phyloP scores from a whole-genome alignment of 1,140 invertebrate genomes.

The Tachypleus tridentatus region DNA sequence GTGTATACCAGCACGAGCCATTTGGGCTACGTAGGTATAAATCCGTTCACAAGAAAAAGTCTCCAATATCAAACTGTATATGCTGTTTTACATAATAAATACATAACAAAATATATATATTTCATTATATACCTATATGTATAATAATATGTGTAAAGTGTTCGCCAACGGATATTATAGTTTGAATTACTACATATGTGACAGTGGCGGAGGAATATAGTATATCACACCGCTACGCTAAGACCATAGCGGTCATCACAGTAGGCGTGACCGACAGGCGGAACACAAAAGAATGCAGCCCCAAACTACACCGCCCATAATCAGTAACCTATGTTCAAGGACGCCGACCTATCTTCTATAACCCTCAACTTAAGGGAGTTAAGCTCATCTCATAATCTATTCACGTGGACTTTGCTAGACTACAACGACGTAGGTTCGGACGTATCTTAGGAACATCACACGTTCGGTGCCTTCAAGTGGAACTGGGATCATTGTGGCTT shows the following conservation, averaged over 20 bases:
- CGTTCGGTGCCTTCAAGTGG: too few relatives aligned
- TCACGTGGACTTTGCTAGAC: too few relatives aligned
- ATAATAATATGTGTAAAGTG: background rate
- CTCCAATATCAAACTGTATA: background rate
- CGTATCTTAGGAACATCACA: too few relatives aligned
- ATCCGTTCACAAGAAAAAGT: conserved; percentile 8
- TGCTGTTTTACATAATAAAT: too few relatives aligned
- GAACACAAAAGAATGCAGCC: conserved; percentile 16
- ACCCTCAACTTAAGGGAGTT: too few relatives aligned
- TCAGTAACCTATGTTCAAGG: too few relatives aligned
- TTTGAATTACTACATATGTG: background rate
- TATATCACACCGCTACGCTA: background rate
- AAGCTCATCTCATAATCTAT: too few relatives aligned
- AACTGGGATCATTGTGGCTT: too few relatives aligned
- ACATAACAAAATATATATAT: background rate
- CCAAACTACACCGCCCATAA: conserved; percentile 17
- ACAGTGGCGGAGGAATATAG: conserved; percentile 17
- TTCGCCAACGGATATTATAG: conserved; percentile 1
- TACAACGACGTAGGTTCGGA: too few relatives aligned
- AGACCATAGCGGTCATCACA: conserved; percentile 10
- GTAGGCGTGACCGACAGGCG: conserved; percentile 19
- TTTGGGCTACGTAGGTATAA: conserved; percentile 6
- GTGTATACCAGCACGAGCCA: conserved; percentile 12
- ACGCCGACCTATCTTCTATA: too few relatives aligned
- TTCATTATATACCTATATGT: background rate